phyloP scores from a whole-genome alignment of 2,113 vertebrate species.

The cat (Felis catus) region F.catus_Fca126_mat1.0 CM031415.1:144587001-144587500 shows the following conservation, averaged over 20 bases:
- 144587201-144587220: neutral
- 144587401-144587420: neutral
- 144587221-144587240: neutral
- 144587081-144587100: slow-evolving; percentile 29
- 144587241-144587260: neutral
- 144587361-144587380: neutral
- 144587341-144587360: neutral
- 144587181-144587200: neutral
- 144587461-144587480: neutral
- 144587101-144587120: slow-evolving; percentile 24
- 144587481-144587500: slow-evolving; percentile 22
- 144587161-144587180: neutral
- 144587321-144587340: slow-evolving; percentile 23
- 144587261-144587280: neutral
- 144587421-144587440: neutral
- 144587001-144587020: slow-evolving; percentile 13
- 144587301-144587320: neutral
- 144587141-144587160: neutral
- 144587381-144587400: neutral
- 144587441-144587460: neutral
- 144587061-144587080: neutral
- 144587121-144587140: slow-evolving; percentile 42
- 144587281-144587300: neutral
- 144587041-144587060: slow-evolving; percentile 21
- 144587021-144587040: neutral